Conservation (phyloP, 2,113 vertebrate genomes). For the Ranitomeya imitator region DNA sequence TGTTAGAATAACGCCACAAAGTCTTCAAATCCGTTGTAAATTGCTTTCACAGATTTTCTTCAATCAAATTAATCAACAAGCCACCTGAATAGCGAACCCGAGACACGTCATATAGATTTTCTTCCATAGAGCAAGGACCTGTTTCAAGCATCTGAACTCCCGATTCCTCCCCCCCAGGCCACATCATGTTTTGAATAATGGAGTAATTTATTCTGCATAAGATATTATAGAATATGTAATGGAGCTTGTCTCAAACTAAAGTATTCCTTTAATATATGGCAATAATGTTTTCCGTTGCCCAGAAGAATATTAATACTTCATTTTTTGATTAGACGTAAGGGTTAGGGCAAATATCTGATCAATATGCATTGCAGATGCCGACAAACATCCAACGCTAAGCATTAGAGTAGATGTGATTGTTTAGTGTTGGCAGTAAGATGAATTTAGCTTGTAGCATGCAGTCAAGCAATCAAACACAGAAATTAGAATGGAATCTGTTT, state of each 20-base stretch:
- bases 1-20: slow-evolving; percentile 63
- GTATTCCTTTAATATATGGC: slow-evolving; percentile 55
- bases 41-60: slow-evolving; percentile 64
- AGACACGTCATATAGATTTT: slow-evolving; percentile 48
- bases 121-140: slow-evolving; percentile 36
- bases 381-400: slow-evolving; percentile 40
- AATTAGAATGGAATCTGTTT: slow-evolving; percentile 41
- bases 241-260: slow-evolving; percentile 49
- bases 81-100: slow-evolving; percentile 55
- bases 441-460: slow-evolving; percentile 39
- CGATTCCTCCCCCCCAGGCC: slow-evolving; percentile 30
- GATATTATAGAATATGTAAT: slow-evolving; percentile 57
- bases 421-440: slow-evolving; percentile 45
- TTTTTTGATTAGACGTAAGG: slow-evolving; percentile 52
- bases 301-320: slow-evolving; percentile 57
- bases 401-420: slow-evolving; percentile 48
- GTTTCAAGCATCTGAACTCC: slow-evolving; percentile 50
- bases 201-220: slow-evolving; percentile 57
- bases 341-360: slow-evolving; percentile 56
- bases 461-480: slow-evolving; percentile 40
- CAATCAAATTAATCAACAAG: slow-evolving; percentile 67
- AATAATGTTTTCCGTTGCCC: slow-evolving; percentile 52
- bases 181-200: slow-evolving; percentile 58
- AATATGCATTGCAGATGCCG: slow-evolving; percentile 53
- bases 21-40: slow-evolving; percentile 64